phyloP scores from a whole-genome alignment of 1,140 invertebrate genomes.

The Heliothis subflexa region DNA sequence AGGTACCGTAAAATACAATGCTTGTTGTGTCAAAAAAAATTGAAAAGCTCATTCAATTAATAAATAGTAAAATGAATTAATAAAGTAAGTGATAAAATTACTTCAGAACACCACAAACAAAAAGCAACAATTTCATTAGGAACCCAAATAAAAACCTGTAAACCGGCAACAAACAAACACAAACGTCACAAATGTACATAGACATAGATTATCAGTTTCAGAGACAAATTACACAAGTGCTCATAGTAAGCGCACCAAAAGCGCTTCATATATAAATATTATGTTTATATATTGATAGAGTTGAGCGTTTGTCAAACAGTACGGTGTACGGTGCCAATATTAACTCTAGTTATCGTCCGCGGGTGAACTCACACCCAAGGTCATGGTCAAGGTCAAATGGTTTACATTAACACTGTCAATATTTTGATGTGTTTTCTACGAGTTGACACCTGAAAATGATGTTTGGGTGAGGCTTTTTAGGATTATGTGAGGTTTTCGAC shows the following conservation, averaged over 20 bases:
- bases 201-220: constrained; percentile 79
- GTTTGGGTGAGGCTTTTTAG: not conserved
- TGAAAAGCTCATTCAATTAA: no score
- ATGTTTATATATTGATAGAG: constrained; percentile 86
- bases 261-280: constrained; percentile 85
- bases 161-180: constrained; percentile 51
- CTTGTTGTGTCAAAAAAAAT: no score
- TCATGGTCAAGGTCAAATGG: constrained; percentile 72
- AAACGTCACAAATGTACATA: constrained; percentile 55
- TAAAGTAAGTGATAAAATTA: not conserved
- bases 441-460: constrained; percentile 34
- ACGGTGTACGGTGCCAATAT: constrained; percentile 82
- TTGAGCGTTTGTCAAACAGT: constrained; percentile 82
- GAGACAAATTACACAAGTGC: constrained; percentile 83
- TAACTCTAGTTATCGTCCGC: constrained; percentile 82
- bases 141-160: constrained; percentile 27
- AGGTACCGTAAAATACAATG: no score
- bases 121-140: not conserved
- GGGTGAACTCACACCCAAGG: constrained; percentile 74
- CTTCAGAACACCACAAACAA: not conserved
- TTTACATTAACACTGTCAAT: constrained; percentile 75
- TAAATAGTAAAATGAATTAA: no score
- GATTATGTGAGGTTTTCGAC: not conserved
- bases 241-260: constrained; percentile 72
- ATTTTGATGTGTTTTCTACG: constrained; percentile 65